Evolutionary conservation across 2,888 invertebrate genomes (phyloP), one percentile per base, ranked within the genome.

Genomic region (Cremastinae sp.): DNA sequence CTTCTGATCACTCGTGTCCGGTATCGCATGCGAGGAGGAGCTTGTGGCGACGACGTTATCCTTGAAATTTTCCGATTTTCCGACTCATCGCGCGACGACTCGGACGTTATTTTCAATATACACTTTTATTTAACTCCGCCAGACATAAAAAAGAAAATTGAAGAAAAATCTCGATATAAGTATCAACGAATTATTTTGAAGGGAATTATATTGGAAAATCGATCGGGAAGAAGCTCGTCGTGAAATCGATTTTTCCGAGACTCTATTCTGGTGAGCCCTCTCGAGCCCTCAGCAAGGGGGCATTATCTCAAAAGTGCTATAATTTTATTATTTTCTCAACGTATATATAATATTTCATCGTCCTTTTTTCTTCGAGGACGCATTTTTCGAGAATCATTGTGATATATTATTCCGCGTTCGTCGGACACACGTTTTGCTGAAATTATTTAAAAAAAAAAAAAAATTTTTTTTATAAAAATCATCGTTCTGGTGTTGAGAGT

Each of bases 1-100:
- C 73, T 82, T 81, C 81, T 80, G 81, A 81, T 80, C 87, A 88
- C 86, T 88, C 85, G 85, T 83, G 79, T 82, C 84, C 76, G 72
- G 85, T 84, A 84, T 82, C 83, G 84, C 87, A 82, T 74, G 66
- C 80, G 70, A 81, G 69, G 73, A 82, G 79, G 81, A 83, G 7
- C 74, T 71, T 49, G 45, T 53, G 68, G 62, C 68, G 71, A 45
- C 22, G 51, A 45, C 56, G 61, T 69, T 58, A 35, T 1, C 56
- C 43, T 61, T n/a, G 28, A 10, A 5, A 7, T 9, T 59, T 55
- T 56, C 61, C n/a, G 9, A 0, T 14, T 20, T 8, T 43, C 28
- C 10, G 9, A 10, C 28, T 18, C 18, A 28, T 28, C 28, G n/a
- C n/a, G n/a, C n/a, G n/a, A n/a, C n/a, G n/a, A n/a, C n/a, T n/a